Percentiles rank a stretch among this genome's conserved stretches.
Evolutionary conservation across 2,797 vertebrate species (phyloP).

Genomic region (Echeneis naucrates): DNA sequence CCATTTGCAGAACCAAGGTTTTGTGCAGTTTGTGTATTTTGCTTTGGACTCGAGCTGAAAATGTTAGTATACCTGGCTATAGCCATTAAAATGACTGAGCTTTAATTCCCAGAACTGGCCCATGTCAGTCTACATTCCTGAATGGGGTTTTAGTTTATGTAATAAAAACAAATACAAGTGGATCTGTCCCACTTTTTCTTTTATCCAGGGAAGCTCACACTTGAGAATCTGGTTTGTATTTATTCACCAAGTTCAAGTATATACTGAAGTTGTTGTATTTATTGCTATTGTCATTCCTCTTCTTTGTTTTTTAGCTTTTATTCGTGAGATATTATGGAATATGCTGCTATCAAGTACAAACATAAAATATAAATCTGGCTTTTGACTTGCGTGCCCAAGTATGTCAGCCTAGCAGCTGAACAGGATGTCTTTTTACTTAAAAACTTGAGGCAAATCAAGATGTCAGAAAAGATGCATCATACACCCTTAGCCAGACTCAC

Average conservation of each 20-base stretch:
- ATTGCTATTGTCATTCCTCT: background rate
- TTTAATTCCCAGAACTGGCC: no score
- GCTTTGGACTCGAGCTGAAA: background rate
- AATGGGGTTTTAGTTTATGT: background rate
- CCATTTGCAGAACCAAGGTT: background rate
- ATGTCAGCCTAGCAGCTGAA: background rate
- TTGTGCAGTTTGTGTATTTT: background rate
- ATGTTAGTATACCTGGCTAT: background rate
- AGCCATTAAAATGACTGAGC: background rate
- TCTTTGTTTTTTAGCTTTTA: background rate
- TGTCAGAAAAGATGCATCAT: background rate
- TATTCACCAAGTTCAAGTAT: background rate
- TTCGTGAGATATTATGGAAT: background rate
- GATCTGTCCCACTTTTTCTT: background rate
- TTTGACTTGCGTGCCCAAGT: background rate
- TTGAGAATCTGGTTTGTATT: background rate
- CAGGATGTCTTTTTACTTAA: background rate
- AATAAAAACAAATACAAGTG: background rate
- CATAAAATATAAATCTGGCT: background rate
- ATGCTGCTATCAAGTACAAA: background rate
- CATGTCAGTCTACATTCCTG: background rate
- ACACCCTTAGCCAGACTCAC: background rate
- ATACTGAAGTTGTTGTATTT: background rate
- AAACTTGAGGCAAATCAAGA: background rate
- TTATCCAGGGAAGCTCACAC: background rate